These are phyloP conservation scores for Stenotaenia linearis DNA, from an alignment of 2,888 invertebrate species.

Conservation along the genomic window DNA sequence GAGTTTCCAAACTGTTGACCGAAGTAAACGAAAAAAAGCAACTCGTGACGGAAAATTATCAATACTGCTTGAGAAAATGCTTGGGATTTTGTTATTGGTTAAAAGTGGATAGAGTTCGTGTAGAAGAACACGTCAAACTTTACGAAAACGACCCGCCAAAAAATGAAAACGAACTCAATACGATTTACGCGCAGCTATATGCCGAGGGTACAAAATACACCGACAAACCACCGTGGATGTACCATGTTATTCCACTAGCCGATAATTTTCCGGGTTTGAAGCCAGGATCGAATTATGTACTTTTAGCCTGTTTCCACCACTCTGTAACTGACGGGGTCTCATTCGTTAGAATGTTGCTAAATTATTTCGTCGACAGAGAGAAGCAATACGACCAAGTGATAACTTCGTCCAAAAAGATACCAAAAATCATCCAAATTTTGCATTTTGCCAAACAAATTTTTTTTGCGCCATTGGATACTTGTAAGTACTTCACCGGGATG, in stretches of 20 bases:
- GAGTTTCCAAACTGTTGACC: background rate
- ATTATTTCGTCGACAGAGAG: background rate
- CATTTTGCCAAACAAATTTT: background rate
- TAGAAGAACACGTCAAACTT: slow-evolving; percentile 49
- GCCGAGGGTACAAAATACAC: background rate
- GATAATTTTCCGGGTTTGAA: background rate
- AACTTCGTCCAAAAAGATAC: background rate
- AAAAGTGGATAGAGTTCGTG: slow-evolving; percentile 45
- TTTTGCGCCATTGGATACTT: background rate
- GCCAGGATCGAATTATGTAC: background rate
- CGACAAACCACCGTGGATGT: background rate
- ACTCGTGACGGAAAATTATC: background rate
- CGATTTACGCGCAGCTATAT: background rate
- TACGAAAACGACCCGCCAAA: background rate
- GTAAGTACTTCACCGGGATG: background rate
- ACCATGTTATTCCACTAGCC: background rate
- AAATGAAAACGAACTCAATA: background rate
- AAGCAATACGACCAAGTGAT: background rate
- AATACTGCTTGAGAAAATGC: background rate
- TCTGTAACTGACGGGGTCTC: background rate
- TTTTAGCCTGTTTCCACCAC: background rate
- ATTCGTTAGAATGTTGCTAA: background rate
- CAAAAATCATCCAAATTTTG: background rate
- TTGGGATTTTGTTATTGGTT: slow-evolving; percentile 55
- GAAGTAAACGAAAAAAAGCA: background rate